These are phyloP conservation scores for Epinephelus fuscoguttatus DNA, from an alignment of 2,113 vertebrate genomes.

Conservation along the genomic window DNA sequence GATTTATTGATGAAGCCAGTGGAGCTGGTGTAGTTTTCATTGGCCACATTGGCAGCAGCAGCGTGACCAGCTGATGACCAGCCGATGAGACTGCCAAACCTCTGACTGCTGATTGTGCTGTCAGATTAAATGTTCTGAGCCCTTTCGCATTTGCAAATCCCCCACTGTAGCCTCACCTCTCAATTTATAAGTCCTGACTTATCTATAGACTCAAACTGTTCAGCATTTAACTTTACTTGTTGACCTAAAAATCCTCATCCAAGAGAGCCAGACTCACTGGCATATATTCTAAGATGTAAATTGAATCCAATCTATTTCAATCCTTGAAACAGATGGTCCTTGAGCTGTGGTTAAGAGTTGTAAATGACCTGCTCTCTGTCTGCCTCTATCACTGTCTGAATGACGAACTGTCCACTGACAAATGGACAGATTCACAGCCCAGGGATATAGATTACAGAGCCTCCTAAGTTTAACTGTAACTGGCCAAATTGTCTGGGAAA, in stretches of 20 bases:
- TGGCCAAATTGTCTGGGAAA: neutral
- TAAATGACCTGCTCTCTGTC: constrained; percentile 25
- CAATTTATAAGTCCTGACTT: neutral
- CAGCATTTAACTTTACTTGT: neutral
- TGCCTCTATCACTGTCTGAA: constrained; percentile 28
- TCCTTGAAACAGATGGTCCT: constrained; percentile 36
- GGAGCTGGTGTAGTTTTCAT: neutral
- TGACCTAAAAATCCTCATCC: neutral
- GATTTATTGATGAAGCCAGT: neutral
- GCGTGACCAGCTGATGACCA: neutral
- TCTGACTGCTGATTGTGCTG: neutral
- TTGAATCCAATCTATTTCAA: constrained; percentile 34
- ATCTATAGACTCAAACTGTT: neutral
- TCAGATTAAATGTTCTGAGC: neutral
- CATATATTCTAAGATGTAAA: constrained; percentile 11
- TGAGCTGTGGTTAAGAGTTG: constrained; percentile 35
- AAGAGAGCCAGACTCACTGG: neutral
- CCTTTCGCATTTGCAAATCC: neutral
- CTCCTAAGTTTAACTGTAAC: neutral
- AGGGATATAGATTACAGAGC: constrained; percentile 13
- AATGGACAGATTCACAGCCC: constrained; percentile 31
- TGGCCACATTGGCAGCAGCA: neutral
- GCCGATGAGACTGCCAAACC: neutral
- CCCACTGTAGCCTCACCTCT: neutral
- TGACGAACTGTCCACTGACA: constrained; percentile 43